phyloP scores from a whole-genome alignment of 2,888 invertebrate species.

The Drosophila trichaetosa region DNA sequence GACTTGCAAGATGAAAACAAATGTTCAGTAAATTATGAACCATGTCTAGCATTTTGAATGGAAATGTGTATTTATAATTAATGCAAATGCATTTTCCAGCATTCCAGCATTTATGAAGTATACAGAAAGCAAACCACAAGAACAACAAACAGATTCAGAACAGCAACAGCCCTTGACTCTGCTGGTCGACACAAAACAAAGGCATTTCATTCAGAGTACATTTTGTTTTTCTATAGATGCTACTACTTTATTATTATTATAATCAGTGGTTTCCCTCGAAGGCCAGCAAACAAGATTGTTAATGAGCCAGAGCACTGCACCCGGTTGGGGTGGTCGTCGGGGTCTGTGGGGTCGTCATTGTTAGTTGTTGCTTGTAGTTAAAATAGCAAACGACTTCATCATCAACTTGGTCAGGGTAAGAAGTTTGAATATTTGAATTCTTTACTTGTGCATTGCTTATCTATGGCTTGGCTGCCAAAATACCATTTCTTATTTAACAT shows the following conservation, averaged over 20 bases:
- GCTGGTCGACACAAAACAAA: conserved; percentile 22
- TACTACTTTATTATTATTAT: conserved; percentile 27
- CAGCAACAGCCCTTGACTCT: conserved; percentile 4
- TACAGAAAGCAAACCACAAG: background rate
- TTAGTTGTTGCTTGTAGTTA: conserved; percentile 4
- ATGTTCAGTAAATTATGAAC: conserved; percentile 10
- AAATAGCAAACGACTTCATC: conserved; percentile 9
- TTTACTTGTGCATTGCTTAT: background rate
- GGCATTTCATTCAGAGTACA: conserved; percentile 48
- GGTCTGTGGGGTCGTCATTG: conserved; percentile 13
- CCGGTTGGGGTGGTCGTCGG: conserved; percentile 4
- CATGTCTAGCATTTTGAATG: background rate
- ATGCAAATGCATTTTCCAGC: conserved; percentile 35
- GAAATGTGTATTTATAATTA: conserved; percentile 12
- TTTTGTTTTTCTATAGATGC: conserved; percentile 22
- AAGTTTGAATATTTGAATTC: background rate
- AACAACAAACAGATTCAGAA: background rate
- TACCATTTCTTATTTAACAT: background rate
- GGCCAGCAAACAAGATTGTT: conserved; percentile 25
- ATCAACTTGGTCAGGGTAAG: background rate
- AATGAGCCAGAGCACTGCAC: conserved; percentile 17
- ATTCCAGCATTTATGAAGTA: conserved; percentile 14
- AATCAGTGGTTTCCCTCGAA: conserved; percentile 36
- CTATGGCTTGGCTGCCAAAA: background rate
- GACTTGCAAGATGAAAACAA: background rate